A percentile compares a stretch with the other conserved stretches of the same genome.
Evolutionary conservation across 2,113 vertebrate species (phyloP).

Genomic region (Eolophus roseicapilla): DNA sequence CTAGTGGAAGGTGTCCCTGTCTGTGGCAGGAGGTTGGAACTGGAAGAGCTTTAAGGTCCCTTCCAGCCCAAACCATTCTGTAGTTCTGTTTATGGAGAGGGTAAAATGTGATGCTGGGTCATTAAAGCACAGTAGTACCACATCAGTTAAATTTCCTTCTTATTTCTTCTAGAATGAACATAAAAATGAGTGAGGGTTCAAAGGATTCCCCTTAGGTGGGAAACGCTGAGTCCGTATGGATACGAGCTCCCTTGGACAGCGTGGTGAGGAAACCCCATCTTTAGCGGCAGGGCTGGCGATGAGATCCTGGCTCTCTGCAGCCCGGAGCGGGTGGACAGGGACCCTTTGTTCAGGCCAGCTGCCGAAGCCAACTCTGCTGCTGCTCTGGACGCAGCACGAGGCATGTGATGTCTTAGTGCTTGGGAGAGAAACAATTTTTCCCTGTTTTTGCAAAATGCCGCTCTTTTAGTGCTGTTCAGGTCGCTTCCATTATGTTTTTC

Average conservation of each 20-base stretch:
- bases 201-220: neutral
- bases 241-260: fast-evolving
- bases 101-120: neutral
- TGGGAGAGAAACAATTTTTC: slow-evolving; percentile 38
- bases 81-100: neutral
- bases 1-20: neutral
- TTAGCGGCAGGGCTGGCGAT: neutral
- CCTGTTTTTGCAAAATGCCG: neutral
- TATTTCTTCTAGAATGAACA: neutral
- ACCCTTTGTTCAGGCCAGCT: slow-evolving; percentile 41
- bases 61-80: neutral
- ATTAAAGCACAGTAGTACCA: fast-evolving
- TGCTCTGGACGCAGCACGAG: neutral
- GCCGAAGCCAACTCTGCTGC: neutral
- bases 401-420: slow-evolving; percentile 36
- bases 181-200: neutral
- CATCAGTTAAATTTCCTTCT: neutral
- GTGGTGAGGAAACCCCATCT: neutral
- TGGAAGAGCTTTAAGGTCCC: neutral
- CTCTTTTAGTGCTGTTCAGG: neutral
- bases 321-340: neutral
- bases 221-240: fast-evolving
- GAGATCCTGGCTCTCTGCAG: neutral
- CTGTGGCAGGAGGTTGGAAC: neutral
- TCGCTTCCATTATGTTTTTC: fast-evolving